Percentiles rank a stretch among this genome's conserved stretches.
Conservation (phyloP, 2,113 vertebrate species). For the Chaetops frenatus region DNA sequence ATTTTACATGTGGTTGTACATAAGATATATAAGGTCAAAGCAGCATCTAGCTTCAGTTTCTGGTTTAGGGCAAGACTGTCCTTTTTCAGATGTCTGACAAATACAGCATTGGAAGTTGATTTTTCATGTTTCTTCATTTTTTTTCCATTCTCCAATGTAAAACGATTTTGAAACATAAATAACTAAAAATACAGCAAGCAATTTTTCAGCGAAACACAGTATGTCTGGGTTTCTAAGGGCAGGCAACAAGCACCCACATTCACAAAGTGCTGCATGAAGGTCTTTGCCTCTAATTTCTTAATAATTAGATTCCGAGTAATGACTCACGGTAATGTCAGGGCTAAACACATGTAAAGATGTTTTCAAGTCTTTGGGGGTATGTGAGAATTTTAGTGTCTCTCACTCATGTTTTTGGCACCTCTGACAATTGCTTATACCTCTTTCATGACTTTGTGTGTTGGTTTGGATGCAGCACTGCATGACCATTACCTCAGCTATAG, state of each 20-base stretch:
- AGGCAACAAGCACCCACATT: neutral
- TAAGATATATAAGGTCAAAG: slow-evolving; percentile 6
- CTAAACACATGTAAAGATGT: neutral
- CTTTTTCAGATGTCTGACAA: neutral
- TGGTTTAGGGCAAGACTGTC: neutral
- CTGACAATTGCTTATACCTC: neutral
- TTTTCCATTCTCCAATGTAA: neutral
- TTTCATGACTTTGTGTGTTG: neutral
- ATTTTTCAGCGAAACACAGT: neutral
- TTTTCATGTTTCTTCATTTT: neutral
- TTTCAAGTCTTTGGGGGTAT: neutral
- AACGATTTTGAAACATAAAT: neutral
- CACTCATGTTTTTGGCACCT: neutral
- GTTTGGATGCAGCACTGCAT: neutral
- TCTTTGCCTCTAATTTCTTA: neutral
- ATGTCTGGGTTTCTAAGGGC: neutral
- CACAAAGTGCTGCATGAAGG: neutral
- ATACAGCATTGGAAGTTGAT: neutral
- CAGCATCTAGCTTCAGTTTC: slow-evolving; percentile 11
- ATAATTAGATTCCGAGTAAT: neutral
- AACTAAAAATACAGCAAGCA: neutral
- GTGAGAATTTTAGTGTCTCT: neutral
- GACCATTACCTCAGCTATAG: neutral
- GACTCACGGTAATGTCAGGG: neutral
- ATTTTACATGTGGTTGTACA: neutral